Evolutionary conservation across 2,113 vertebrate species (phyloP).

Genomic region (Damaliscus lunatus): DNA sequence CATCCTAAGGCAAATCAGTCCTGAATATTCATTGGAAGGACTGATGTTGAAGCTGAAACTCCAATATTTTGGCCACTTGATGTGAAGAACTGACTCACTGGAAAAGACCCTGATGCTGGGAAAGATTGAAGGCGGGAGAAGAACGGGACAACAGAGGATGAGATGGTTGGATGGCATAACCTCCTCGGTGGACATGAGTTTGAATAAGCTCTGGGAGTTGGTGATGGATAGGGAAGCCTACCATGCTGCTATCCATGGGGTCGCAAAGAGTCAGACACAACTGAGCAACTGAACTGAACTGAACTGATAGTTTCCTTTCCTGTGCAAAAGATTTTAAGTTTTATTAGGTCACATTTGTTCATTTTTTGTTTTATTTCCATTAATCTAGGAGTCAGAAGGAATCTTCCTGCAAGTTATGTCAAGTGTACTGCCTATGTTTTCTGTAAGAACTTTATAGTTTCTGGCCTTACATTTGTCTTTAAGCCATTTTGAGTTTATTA

Average conservation of each 20-base stretch:
- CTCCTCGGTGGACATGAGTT: background rate
- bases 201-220: background rate
- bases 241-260: background rate
- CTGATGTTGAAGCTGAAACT: background rate
- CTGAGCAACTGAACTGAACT: background rate
- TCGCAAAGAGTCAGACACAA: background rate
- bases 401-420: background rate
- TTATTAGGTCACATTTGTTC: background rate
- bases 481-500: background rate
- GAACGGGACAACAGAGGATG: background rate
- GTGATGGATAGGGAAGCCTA: background rate
- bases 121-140: background rate
- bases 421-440: background rate
- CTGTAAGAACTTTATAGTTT: background rate
- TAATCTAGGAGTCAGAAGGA: background rate
- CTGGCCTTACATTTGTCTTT: background rate
- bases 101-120: background rate
- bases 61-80: background rate
- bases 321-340: background rate
- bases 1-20: background rate
- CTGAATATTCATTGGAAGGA: background rate
- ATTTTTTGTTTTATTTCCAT: background rate
- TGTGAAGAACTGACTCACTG: background rate
- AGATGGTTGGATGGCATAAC: background rate
- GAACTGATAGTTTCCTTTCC: background rate